A percentile compares a stretch with the other conserved stretches of the same genome.
Conservation (phyloP, 1,140 invertebrate species). For the Heliconius himera region DNA sequence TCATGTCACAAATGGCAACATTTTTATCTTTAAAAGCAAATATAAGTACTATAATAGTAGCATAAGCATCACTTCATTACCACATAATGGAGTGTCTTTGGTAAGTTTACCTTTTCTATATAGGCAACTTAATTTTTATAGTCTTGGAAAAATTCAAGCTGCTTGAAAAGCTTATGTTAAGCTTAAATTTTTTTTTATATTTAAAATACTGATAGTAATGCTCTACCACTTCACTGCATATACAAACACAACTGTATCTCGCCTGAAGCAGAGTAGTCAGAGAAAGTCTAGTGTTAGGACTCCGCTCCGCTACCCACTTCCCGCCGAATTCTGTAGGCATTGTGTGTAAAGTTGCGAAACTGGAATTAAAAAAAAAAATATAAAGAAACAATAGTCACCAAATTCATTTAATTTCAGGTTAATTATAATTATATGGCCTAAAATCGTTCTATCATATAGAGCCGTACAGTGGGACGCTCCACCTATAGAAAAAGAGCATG, state of each 20-base stretch:
- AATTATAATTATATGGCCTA: not conserved
- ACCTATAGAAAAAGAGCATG: conserved; percentile 28
- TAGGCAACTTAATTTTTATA: not conserved
- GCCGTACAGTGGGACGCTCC: not conserved
- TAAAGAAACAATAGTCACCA: not conserved
- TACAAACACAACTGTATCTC: too few species aligned
- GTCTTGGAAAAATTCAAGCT: not conserved
- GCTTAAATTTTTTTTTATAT: not conserved
- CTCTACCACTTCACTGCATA: not conserved
- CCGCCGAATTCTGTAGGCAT: too few species aligned
- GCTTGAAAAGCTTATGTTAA: not conserved
- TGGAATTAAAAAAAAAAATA: not conserved
- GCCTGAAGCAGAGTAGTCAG: too few species aligned
- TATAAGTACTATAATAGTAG: not conserved
- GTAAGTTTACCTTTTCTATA: not conserved
- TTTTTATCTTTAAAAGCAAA: not conserved
- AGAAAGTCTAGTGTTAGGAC: too few species aligned
- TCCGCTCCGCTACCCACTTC: too few species aligned
- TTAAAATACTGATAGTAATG: not conserved
- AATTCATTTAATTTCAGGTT: not conserved
- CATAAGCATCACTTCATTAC: not conserved
- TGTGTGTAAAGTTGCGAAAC: too few species aligned
- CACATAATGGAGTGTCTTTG: not conserved
- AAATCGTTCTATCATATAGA: not conserved
- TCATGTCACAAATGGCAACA: not conserved